Evolutionary conservation across 1,140 invertebrate species (phyloP).

Genomic region (Mya arenaria): DNA sequence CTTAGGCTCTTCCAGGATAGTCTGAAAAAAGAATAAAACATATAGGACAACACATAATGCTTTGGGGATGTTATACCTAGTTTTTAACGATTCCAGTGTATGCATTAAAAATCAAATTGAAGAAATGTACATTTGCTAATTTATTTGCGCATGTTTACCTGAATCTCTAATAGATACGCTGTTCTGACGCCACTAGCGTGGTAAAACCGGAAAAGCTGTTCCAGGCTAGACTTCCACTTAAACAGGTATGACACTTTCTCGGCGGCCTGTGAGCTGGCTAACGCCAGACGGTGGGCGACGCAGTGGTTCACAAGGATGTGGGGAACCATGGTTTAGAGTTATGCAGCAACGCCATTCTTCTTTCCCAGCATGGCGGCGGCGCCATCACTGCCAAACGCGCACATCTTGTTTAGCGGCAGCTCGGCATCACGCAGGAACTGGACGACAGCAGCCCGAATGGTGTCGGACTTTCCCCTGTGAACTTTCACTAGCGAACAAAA

Average conservation of each 20-base stretch:
- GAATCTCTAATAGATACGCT: not conserved
- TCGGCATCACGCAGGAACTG: not conserved
- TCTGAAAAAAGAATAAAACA: too few species aligned
- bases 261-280: not conserved
- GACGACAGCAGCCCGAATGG: not conserved
- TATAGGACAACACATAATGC: too few species aligned
- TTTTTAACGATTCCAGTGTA: too few species aligned
- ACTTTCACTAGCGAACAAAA: not conserved
- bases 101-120: too few species aligned
- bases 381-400: not conserved
- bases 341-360: too few species aligned
- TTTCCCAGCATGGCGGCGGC: too few species aligned
- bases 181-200: not conserved
- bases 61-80: too few species aligned
- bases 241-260: not conserved
- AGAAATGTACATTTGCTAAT: too few species aligned
- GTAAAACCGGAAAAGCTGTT: not conserved
- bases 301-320: not conserved
- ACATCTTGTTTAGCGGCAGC: conserved; percentile 2
- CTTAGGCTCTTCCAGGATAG: too few species aligned
- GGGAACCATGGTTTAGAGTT: not conserved
- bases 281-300: not conserved
- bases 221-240: not conserved
- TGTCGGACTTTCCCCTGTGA: not conserved
- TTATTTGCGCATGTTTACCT: too few species aligned